These are phyloP conservation scores for Takifugu ocellatus DNA, from an alignment of 2,797 vertebrate genomes.

Conservation along the genomic window DNA sequence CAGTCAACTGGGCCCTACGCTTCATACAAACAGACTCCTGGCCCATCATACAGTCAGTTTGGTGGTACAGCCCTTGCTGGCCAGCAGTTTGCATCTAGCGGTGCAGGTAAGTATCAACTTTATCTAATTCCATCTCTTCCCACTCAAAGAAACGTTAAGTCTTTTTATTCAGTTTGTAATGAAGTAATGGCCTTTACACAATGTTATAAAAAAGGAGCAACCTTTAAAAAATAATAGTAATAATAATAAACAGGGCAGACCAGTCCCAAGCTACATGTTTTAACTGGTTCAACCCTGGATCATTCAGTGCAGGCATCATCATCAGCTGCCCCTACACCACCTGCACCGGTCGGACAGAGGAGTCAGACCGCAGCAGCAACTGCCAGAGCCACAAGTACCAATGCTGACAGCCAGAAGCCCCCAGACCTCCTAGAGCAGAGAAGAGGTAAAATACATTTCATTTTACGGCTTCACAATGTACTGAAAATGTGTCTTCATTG, in stretches of 20 bases:
- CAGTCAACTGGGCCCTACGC: conserved; percentile 86
- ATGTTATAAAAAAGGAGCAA: no score
- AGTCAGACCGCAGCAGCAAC: conserved; percentile 57
- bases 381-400: conserved; percentile 70
- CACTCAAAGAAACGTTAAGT: neutral
- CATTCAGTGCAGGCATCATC: conserved; percentile 79
- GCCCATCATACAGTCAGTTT: conserved; percentile 89
- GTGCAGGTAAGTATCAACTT: conserved; percentile 60
- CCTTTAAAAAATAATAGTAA: no score
- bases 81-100: conserved; percentile 85
- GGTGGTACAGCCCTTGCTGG: conserved; percentile 79
- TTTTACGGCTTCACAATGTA: neutral
- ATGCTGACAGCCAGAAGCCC: conserved; percentile 79
- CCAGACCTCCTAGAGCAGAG: conserved; percentile 87
- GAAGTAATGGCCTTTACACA: neutral
- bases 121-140: no score
- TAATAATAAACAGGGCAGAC: conserved; percentile 70
- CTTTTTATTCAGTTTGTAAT: no score
- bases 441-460: conserved; percentile 73
- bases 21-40: conserved; percentile 86
- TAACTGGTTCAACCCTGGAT: conserved; percentile 83
- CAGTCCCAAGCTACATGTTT: conserved; percentile 81
- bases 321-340: conserved; percentile 62
- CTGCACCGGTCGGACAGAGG: conserved; percentile 80
- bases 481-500: neutral